Evolutionary conservation across 64 coral and sea anemone species (phyloP), one percentile per base, ranked within the genome.

Genomic region (Porites australiensis): DNA sequence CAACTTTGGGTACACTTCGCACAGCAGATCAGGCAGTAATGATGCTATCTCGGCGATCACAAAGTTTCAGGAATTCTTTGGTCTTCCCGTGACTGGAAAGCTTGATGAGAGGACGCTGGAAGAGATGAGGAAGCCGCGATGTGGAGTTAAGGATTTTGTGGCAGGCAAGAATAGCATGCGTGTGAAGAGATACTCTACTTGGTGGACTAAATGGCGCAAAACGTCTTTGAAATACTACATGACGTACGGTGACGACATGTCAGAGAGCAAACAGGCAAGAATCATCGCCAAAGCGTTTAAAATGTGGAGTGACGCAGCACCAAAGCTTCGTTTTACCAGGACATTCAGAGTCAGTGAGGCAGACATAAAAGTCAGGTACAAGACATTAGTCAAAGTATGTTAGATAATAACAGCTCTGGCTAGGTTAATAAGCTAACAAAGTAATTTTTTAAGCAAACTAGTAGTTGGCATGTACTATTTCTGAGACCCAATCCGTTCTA

Each of bases 101-200:
- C 77, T 98, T 2, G 96, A 98, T 64, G 49, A 55, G 6, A 77
- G 74, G 9, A 98, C 96, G 4, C 8, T 95, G 13, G 53, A 37
- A 5, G 61, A 79, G 14, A 98, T 98, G 93, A 95, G 79, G 63
- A 98, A 94, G 27, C 86, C 93, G 2, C 85, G 96, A 58, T 98
- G 96, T 37, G 96, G 96, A 58, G 27, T 37, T 37, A 37, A 37
- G 27, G 70, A 92, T 20, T 19, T 78, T 59, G 96, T 95, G 49
- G 88, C 67, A 1, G 69, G 27, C 27, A 37, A 15, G 13, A 79
- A 64, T 21, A 89, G 16, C 45, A 19, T 10, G 3, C 73, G 47
- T 5, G n/a, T 16, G 47, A 3, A 18, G 14, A 3, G 87, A 48
- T 89, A 77, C 46, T 15, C 57, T 8, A 77, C 74, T 37, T 37